Evolutionary conservation across 2,888 invertebrate genomes (phyloP), one percentile per base, ranked within the genome.

Genomic region (Boloria selene): DNA sequence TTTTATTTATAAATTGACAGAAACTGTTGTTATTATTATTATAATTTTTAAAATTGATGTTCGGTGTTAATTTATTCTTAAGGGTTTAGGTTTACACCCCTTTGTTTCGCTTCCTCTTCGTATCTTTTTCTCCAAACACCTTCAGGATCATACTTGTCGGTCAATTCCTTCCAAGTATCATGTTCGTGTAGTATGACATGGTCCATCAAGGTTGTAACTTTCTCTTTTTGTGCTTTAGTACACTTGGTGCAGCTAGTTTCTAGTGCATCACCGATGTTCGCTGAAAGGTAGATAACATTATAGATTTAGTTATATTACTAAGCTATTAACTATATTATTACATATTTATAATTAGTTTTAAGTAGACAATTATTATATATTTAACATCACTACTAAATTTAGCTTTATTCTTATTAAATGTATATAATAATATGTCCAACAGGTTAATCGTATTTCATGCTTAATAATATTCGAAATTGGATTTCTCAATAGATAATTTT

Each of bases 61-160:
- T 7, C 7, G 31, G 31, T 38, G 10, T 38, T 38, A 38, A 10
- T 42, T 58, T 47, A 50, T 7, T 54, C 38, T 62, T 83, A 79
- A 0, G 84, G 86, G 51, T 22, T 22, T 22, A 89, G 83, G 1
- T 50, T 51, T 58, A 93, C 90, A 45, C 94, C 94, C 17, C 89
- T 87, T 44, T 89, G 85, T 64, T 82, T 83, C 3, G 94, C 94
- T 52, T 93, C 92, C 0, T 92, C 91, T 72, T 93, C 93, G 84
- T 96, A 96, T 79, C 93, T 94, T 80, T 89, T 90, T 77, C 93
- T 93, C 92, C 94, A 96, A 59, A 87, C 79, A 42, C 94, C 94
- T 0, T 93, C 88, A 10, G 95, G 94, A 82, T 97, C 97, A 82
- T 93, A 97, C 83, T 95, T 95, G 49, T 80, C 91, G 70, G 94